Percentiles rank a stretch among this genome's conserved stretches.
These are phyloP conservation scores for Macrotrachela quadricornifera DNA, from an alignment of 1,140 invertebrate genomes.

Conservation along the genomic window DNA sequence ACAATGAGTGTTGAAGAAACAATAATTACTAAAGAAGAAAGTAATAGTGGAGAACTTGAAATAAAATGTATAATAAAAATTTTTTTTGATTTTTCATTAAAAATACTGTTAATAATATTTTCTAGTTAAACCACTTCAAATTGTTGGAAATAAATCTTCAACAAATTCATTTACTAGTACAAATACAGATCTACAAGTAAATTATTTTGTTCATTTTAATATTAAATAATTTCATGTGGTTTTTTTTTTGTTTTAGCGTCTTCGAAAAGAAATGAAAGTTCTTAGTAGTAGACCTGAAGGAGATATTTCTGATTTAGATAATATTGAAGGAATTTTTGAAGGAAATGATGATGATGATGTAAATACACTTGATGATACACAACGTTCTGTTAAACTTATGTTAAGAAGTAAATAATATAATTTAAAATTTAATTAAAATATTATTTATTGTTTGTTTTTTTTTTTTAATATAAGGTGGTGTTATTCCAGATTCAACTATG, in stretches of 20 bases:
- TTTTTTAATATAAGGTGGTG: no score
- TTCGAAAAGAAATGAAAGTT: not conserved
- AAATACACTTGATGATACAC: not conserved
- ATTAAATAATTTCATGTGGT: not conserved
- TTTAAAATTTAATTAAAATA: not conserved
- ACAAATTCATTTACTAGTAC: no score
- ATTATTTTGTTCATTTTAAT: not conserved
- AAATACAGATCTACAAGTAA: no score
- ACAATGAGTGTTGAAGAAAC: slow-evolving; percentile 10
- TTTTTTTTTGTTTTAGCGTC: not conserved
- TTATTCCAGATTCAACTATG: slow-evolving; percentile 80
- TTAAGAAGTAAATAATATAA: not conserved
- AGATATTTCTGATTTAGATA: slow-evolving; percentile 10
- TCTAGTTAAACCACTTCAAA: no score
- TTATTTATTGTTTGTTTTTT: slow-evolving; percentile 5
- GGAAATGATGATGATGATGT: not conserved
- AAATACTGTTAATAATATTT: not conserved
- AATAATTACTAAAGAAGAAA: slow-evolving; percentile 3
- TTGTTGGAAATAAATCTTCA: no score
- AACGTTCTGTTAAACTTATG: slow-evolving; percentile 4
- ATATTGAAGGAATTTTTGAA: slow-evolving; percentile 5
- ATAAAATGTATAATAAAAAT: slow-evolving; percentile 38
- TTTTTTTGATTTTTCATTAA: slow-evolving; percentile 14
- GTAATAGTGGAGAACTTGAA: slow-evolving; percentile 7
- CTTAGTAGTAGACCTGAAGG: slow-evolving; percentile 12